Evolutionary conservation across 2,797 vertebrate species (phyloP), one percentile per base, ranked within the genome.

Genomic region (Delichon dasypus): DNA sequence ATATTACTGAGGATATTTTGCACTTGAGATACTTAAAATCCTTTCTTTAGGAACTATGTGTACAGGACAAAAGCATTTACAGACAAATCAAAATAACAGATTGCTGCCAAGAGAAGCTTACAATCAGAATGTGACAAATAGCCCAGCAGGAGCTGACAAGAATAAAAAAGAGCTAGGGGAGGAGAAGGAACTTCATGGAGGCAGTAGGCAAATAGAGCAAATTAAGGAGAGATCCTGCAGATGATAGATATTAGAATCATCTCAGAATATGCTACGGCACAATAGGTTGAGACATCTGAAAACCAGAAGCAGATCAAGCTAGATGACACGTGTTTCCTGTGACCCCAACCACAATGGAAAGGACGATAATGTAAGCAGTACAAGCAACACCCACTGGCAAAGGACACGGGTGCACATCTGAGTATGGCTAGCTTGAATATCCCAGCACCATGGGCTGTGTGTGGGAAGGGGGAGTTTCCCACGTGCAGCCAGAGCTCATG

Each of bases 81-180:
- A 88, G 87, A 62, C 70, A 84, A 89, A 89, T 55, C 13, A 29
- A 90, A 53, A 42, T 67, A 71, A 67, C 40, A 93, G 91, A 72
- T 51, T 12, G 8, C 47, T 92, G 88, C 71, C 19, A 11, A 45
- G 85, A 90, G 76, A 34, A 85, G 61, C 57, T 89, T 60, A 75
- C 51, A 89, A 85, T 66, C 25, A 23, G 47, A 92, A 70, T 11
- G 64, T 91, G 85, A 91, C 44, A 89, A 81, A 91, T 19, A 53
- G 42, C 93, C 55, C 75, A 81, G 89, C 78, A 85, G 92, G 87
- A 93, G 62, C 36, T 77, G 85, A 62, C n/a, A 74, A 54, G 62
- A 74, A 92, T 68, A 70, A 61, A 80, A 50, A 77, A 54, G 17
- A 85, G 64, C 9, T 21, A 55, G 34, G 18, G 57, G 48, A 91